Evolutionary conservation across 2,113 vertebrate genomes (phyloP).

Genomic region (Centropus unirufus): DNA sequence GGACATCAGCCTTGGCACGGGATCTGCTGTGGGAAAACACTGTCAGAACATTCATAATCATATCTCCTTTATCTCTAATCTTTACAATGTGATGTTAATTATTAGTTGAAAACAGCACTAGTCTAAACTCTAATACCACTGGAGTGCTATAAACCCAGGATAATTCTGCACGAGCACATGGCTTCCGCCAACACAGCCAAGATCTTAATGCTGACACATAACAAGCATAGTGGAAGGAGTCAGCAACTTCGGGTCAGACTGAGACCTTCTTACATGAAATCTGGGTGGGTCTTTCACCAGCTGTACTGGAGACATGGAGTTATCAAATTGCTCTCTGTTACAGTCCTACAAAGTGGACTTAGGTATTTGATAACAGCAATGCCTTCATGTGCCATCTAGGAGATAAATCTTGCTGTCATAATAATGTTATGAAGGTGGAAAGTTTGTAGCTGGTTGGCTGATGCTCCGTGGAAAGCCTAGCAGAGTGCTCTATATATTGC

Average conservation of each 20-base stretch:
- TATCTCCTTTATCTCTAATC: neutral
- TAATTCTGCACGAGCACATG: neutral
- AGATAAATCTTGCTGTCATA: neutral
- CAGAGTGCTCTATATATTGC: conserved; percentile 26
- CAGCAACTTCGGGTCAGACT: neutral
- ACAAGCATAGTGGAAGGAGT: neutral
- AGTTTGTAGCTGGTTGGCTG: neutral
- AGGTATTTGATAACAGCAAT: neutral
- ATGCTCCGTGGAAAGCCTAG: neutral
- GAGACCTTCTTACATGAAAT: neutral
- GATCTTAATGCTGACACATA: neutral
- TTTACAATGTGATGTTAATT: conserved; percentile 30
- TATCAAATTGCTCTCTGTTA: neutral
- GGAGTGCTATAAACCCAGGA: neutral
- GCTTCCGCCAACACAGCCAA: neutral
- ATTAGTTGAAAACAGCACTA: neutral
- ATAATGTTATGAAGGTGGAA: neutral
- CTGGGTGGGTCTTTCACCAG: neutral
- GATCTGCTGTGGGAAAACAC: neutral
- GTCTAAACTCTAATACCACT: neutral
- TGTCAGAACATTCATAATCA: neutral
- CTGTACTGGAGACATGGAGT: neutral
- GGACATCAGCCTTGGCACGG: neutral
- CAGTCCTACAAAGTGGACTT: neutral
- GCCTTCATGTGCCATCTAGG: neutral